Base-by-base conservation (phyloP, 2,888 invertebrate species). In the Ornithoptera priamus region DNA sequence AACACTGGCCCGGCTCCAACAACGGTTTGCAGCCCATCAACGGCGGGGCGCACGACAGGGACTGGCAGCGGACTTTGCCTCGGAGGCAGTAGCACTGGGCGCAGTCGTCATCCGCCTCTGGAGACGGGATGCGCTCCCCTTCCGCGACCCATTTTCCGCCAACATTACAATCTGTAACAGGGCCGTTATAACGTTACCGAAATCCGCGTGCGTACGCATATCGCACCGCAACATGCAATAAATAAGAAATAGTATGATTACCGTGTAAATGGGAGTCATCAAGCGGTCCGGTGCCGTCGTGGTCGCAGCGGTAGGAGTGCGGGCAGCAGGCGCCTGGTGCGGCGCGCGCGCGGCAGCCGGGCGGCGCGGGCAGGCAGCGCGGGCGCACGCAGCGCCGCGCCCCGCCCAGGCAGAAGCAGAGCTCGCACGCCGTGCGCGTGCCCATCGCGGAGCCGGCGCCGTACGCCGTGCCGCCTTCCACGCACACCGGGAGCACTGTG, bases 371-470 rank as follows among this genome's bases (percentile, higher is more conserved):
- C 80, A 97, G 93, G 86, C 97, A 97, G 80, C 95, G 94, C 0
- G 97, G 97, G 73, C 95, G 94, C 67, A 97, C 95, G 86, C 97
- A 97, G 77, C 94, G 94, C 77, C 96, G 94, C 66, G 91, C 90
- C 6, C 96, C 96, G 46, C 93, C 91, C 77, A 96, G 94, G 83
- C 97, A 97, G 90, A 96, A 97, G 89, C 97, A 97, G 86, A 96
- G 96, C 86, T 97, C 96, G 89, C 97, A 97, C n/a, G 95, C 93
- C 72, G 94, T 94, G 22, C 94, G 94, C 6, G 96, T 95, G 75
- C 94, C 94, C 96, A 97, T 96, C 10, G 97, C 97, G 7, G 97
- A 97, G 3, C 97, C 97, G 63, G 96, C 95, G 22, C 95, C 95
- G 87, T 95, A 97, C 76, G 95, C 90, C 39, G 95, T 94, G 50